A percentile compares a stretch with the other conserved stretches of the same genome.
Conservation (phyloP, 2,113 vertebrate species). For the Athene noctua region DNA sequence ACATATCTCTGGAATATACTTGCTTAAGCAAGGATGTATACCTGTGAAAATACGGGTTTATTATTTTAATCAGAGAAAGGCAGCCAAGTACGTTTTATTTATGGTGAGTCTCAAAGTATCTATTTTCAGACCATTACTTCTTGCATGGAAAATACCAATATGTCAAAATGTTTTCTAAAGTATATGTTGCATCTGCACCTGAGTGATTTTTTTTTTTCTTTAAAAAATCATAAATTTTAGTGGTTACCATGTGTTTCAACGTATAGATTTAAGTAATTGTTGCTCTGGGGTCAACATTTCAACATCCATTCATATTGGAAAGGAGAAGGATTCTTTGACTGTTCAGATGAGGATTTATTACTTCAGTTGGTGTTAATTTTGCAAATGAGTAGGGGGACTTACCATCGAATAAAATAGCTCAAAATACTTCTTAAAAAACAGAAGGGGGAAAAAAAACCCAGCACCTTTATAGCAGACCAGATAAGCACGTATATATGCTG, state of each 20-base stretch:
- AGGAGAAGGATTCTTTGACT: not conserved
- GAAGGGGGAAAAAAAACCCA: not conserved
- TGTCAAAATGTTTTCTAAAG: not conserved
- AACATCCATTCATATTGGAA: not conserved
- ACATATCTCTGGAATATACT: not conserved
- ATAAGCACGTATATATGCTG: not conserved
- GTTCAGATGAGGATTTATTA: not conserved
- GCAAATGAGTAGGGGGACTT: not conserved
- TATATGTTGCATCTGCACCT: not conserved
- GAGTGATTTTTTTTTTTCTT: not conserved
- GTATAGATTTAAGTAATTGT: not conserved
- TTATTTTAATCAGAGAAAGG: not conserved
- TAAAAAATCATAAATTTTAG: not conserved
- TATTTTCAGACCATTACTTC: not conserved
- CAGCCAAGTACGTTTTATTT: not conserved
- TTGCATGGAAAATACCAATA: not conserved
- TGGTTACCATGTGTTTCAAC: not conserved
- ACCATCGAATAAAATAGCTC: not conserved
- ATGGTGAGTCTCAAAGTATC: not conserved
- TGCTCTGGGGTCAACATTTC: constrained; percentile 1
- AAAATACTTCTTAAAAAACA: not conserved
- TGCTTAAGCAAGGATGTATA: not conserved
- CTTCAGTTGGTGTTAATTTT: not conserved
- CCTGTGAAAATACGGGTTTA: not conserved
- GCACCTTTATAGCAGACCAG: not conserved